A percentile compares a stretch with the other conserved stretches of the same genome.
phyloP scores from a whole-genome alignment of 2,888 invertebrate species.

The Lobophora halterata region DNA sequence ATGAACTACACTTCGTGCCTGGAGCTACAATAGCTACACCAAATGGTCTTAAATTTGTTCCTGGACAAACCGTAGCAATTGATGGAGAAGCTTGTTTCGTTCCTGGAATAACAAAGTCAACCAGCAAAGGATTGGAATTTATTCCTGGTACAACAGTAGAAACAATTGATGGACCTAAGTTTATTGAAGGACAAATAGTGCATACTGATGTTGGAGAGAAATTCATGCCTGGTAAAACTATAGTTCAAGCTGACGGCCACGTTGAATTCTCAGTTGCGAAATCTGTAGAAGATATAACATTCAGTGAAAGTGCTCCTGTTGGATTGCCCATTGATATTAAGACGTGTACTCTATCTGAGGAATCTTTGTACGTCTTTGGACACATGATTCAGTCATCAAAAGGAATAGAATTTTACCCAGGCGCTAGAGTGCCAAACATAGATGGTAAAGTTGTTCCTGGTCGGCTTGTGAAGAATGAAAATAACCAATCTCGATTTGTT shows the following conservation, averaged over 20 bases:
- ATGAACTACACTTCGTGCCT: constrained; percentile 80
- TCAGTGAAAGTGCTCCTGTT: constrained; percentile 74
- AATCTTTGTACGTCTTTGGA: constrained; percentile 81
- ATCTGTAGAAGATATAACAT: constrained; percentile 78
- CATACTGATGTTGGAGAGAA: constrained; percentile 80
- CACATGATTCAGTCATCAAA: constrained; percentile 84
- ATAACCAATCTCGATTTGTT: constrained; percentile 83
- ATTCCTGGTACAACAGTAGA: constrained; percentile 83
- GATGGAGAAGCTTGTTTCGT: constrained; percentile 80
- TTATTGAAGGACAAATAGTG: constrained; percentile 84
- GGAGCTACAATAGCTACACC: constrained; percentile 83
- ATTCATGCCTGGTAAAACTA: constrained; percentile 83
- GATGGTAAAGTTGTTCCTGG: constrained; percentile 84
- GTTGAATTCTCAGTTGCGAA: constrained; percentile 81
- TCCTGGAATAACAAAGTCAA: constrained; percentile 79
- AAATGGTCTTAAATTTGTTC: constrained; percentile 83
- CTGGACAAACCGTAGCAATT: constrained; percentile 81
- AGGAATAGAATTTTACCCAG: constrained; percentile 85
- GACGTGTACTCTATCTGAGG: constrained; percentile 73
- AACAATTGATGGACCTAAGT: constrained; percentile 82
- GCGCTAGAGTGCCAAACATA: constrained; percentile 68
- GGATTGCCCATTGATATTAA: constrained; percentile 82
- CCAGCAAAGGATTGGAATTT: constrained; percentile 71
- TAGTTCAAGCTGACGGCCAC: constrained; percentile 70
- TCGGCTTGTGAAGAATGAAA: constrained; percentile 81